Base-by-base conservation (phyloP, 2,888 invertebrate species). In the Drosophila crucigera region DNA sequence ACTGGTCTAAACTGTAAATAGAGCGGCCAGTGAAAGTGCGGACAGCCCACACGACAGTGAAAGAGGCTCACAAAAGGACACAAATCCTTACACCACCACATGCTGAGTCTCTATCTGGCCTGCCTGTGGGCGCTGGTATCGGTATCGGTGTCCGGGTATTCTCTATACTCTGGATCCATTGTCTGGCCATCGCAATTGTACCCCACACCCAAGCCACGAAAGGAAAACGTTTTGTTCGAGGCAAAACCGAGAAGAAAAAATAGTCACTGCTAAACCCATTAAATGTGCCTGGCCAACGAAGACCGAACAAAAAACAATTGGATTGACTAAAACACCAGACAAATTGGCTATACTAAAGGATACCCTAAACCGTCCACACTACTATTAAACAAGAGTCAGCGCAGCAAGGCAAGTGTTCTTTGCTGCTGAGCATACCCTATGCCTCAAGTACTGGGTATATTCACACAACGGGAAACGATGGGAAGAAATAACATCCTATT, bases 1-100 rank as follows among this genome's bases (percentile, higher is more conserved):
- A 67, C 55, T 61, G 73, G 60, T 72, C 86, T 72, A 85, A 85
- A 88, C 90, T 86, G 89, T 86, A 86, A 86, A 86, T 90, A 90
- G 85, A 90, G 76, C 79, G 85, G 62, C 59, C 86, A 86, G 85
- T 80, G 85, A 85, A 85, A 90, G 90, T 88, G 90, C 83, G 81
- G 81, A 85, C 78, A 85, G 85, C 14, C 52, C 78, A 70, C 62
- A 68, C 31, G 28, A 41, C 49, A 54, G n/a, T 35, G 54, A 14
- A 31, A 11, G 62, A 47, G 49, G 31, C 41, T 11, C 56, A 71
- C 33, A 60, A 67, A 82, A 70, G 80, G 76, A 80, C 82, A 76
- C 79, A 80, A 82, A 76, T 88, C 76, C 90, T 73, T 70, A 16
- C 16, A 22, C 16, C 58, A 81, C 90, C 85, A 88, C 85, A 90